A percentile compares a stretch with the other conserved stretches of the same genome.
These are phyloP conservation scores for Drosophila eugracilis DNA, from an alignment of 1,140 invertebrate genomes.

Conservation along the genomic window DNA sequence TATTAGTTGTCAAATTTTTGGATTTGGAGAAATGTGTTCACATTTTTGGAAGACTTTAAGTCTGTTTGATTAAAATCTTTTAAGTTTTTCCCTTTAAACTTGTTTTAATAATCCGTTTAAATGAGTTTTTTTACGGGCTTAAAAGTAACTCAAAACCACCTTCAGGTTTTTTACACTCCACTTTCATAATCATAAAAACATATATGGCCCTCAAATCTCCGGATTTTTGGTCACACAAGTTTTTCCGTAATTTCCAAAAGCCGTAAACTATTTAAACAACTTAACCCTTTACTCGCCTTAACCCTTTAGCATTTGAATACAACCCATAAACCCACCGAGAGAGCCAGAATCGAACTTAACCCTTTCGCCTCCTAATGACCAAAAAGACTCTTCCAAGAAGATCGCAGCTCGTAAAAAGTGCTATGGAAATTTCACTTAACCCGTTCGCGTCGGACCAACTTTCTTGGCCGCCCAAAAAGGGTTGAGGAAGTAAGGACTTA, in stretches of 20 bases:
- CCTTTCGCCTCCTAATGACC: slow-evolving; percentile 62
- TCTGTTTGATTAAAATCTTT: too few relatives aligned
- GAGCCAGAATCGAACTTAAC: slow-evolving; percentile 27
- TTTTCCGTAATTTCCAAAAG: not conserved
- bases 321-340: slow-evolving; percentile 31
- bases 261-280: slow-evolving; percentile 2
- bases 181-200: not conserved
- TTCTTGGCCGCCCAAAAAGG: slow-evolving; percentile 56
- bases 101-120: too few relatives aligned
- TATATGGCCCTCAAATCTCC: not conserved
- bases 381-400: slow-evolving; percentile 48
- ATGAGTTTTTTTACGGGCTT: not conserved
- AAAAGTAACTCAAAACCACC: not conserved
- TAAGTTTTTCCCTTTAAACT: too few relatives aligned
- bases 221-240: not conserved
- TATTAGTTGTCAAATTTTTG: not conserved
- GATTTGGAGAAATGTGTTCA: not conserved
- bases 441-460: slow-evolving; percentile 54
- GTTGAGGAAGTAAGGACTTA: slow-evolving; percentile 62
- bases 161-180: not conserved
- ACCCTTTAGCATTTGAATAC: slow-evolving; percentile 15
- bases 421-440: slow-evolving; percentile 47
- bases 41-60: too few relatives aligned
- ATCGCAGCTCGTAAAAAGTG: slow-evolving; percentile 60
- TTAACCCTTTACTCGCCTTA: slow-evolving; percentile 13